Percentiles rank a stretch among this genome's conserved stretches.
phyloP scores from a whole-genome alignment of 2,888 invertebrate genomes.

The Mycalesis mineus region DNA sequence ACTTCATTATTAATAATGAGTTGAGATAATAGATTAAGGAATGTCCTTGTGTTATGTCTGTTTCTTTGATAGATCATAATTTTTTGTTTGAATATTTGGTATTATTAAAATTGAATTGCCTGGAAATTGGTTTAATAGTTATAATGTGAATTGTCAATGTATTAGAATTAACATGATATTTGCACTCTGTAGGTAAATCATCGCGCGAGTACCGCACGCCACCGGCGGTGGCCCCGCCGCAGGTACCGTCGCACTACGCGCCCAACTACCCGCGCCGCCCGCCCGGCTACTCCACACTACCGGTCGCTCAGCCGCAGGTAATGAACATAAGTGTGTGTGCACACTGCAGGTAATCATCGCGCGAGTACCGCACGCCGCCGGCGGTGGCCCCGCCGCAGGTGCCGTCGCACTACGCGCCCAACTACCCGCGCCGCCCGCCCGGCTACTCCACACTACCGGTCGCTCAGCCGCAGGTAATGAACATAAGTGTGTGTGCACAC shows the following conservation, averaged over 20 bases:
- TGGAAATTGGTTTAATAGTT: too few species aligned
- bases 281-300: conserved; percentile 91
- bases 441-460: conserved; percentile 93
- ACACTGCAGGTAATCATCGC: conserved; percentile 82
- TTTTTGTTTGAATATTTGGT: too few species aligned
- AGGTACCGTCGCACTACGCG: conserved; percentile 97
- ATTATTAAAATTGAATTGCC: too few species aligned
- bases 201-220: conserved; percentile 94
- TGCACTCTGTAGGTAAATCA: conserved; percentile 81
- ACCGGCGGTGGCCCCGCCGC: conserved; percentile 96
- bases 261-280: conserved; percentile 92
- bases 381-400: conserved; percentile 97
- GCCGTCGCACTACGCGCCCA: conserved; percentile 97
- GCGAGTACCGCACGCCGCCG: conserved; percentile 96
- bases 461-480: conserved; percentile 74
- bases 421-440: conserved; percentile 89
- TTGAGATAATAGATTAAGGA: too few species aligned
- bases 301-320: conserved; percentile 80
- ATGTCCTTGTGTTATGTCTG: too few species aligned
- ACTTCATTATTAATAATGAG: too few species aligned
- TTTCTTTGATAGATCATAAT: too few species aligned
- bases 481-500: too few species aligned
- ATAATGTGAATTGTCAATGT: too few species aligned
- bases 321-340: too few species aligned
- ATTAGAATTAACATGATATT: too few species aligned